Conservation (phyloP, 1,140 invertebrate genomes). For the Colletes gigas region DNA sequence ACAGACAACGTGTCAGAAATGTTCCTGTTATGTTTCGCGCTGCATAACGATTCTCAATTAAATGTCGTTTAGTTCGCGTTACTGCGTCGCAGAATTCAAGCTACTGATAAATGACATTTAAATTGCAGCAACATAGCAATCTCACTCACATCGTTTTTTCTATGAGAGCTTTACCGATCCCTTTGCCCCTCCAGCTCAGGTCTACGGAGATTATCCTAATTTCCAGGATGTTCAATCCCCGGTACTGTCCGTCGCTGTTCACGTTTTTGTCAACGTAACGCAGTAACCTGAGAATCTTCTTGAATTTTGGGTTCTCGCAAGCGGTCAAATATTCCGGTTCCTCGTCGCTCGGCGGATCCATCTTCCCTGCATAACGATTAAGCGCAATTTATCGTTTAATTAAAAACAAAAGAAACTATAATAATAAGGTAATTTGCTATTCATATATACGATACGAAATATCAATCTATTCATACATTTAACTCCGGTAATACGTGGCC, state of each 20-base stretch:
- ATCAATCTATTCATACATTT: no score
- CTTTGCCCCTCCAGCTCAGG: conserved; percentile 84
- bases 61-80: background rate
- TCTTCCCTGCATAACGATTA: conserved; percentile 52
- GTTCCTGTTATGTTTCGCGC: no score
- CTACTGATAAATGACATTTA: background rate
- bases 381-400: background rate
- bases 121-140: conserved; percentile 5
- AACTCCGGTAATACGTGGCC: no score
- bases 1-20: no score
- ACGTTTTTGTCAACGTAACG: conserved; percentile 82
- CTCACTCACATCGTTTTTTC: conserved; percentile 84
- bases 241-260: conserved; percentile 82
- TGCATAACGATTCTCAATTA: no score
- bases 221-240: conserved; percentile 83
- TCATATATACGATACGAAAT: no score
- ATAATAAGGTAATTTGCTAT: no score
- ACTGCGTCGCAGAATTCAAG: background rate
- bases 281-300: conserved; percentile 84
- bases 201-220: conserved; percentile 86
- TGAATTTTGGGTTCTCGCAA: conserved; percentile 83
- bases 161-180: conserved; percentile 84
- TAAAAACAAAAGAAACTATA: no score
- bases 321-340: conserved; percentile 76
- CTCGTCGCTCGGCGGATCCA: conserved; percentile 64